Evolutionary conservation across 2,797 vertebrate species (phyloP).

Genomic region (Macroramphosus scolopax): DNA sequence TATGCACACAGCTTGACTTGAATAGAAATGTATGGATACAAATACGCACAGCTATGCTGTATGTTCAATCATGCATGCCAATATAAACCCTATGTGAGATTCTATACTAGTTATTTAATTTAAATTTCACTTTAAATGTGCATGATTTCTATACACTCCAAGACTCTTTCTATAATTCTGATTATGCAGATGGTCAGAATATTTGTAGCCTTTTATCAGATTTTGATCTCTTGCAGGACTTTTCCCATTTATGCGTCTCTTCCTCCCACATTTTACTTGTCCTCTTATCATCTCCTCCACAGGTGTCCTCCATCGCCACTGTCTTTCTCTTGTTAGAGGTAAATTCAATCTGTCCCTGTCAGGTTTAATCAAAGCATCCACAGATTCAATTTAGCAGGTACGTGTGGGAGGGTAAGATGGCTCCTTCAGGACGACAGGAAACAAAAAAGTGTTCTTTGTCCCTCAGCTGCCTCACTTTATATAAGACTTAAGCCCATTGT

Average conservation of each 20-base stretch:
- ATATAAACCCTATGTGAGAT: too few species aligned
- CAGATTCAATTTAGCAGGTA: conserved; percentile 73
- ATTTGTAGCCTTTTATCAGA: background rate
- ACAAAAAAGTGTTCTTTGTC: conserved; percentile 51
- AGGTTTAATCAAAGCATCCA: conserved; percentile 78
- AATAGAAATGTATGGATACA: conserved; percentile 8
- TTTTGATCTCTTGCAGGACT: background rate
- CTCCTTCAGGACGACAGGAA: conserved; percentile 50
- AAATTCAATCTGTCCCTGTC: conserved; percentile 81
- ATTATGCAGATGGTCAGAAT: background rate
- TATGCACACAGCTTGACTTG: conserved; percentile 3
- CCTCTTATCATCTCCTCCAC: conserved; percentile 50
- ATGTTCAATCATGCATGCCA: too few species aligned
- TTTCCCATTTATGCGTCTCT: conserved; percentile 4
- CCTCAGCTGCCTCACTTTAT: conserved; percentile 27
- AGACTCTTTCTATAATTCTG: too few species aligned
- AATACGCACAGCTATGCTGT: background rate
- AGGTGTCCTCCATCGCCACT: conserved; percentile 51
- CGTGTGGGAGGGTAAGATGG: conserved; percentile 65
- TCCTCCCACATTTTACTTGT: conserved; percentile 33
- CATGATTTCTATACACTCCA: too few species aligned
- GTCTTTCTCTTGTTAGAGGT: conserved; percentile 67
- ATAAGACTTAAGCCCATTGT: conserved; percentile 45
- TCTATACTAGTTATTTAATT: too few species aligned
- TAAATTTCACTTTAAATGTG: background rate